Evolutionary conservation across 2,797 vertebrate species (phyloP), one percentile per base, ranked within the genome.

Genomic region (Crenichthys baileyi): DNA sequence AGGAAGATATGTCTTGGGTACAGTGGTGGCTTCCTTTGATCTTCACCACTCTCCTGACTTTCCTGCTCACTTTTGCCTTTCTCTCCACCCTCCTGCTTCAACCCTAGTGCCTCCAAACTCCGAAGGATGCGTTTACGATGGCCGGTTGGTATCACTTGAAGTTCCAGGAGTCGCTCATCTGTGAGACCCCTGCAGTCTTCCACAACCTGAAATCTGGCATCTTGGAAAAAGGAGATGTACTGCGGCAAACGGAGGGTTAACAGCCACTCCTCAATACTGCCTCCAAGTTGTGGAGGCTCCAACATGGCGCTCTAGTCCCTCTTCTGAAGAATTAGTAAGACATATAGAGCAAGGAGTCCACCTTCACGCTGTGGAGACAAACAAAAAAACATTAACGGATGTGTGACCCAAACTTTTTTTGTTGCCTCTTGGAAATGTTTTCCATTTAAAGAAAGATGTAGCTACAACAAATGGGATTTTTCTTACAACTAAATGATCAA

Each of bases 111-210:
- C 55, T 97, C 96, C 86, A 99, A 84, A 80, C 97, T 97, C 53
- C 96, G 94, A 26, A 99, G 96, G 80, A 99, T 97, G 79, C 98
- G 96, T 71, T 96, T 94, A 0, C 98, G 95, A 81, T 99, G 98
- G 48, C 98, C 98, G 0, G 98, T 99, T 18, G 97, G 98, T 50
- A 96, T 81, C 82, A 97, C 94, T 29, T 94, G 91, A 26, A 99
- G 95, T 82, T 95, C 83, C 77, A 96, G 92, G 22, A 99, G 97
- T 26, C 84, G 76, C 0, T 89, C 87, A 24, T 98, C 95, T 41
- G 95, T 96, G 80, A 99, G 92, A 2, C 90, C 87, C 15, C 68
- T n/a, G 18, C 97, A 98, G 86, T 98, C 97, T 50, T 73, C 90
- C 80, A 97, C 83, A 65, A 75, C 67, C 15, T 72, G 85, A 85